Evolutionary conservation across 30 jellyfish, hydroid and myxozoan genomes (phyloP).

Genomic region (Cassiopea andromeda): DNA sequence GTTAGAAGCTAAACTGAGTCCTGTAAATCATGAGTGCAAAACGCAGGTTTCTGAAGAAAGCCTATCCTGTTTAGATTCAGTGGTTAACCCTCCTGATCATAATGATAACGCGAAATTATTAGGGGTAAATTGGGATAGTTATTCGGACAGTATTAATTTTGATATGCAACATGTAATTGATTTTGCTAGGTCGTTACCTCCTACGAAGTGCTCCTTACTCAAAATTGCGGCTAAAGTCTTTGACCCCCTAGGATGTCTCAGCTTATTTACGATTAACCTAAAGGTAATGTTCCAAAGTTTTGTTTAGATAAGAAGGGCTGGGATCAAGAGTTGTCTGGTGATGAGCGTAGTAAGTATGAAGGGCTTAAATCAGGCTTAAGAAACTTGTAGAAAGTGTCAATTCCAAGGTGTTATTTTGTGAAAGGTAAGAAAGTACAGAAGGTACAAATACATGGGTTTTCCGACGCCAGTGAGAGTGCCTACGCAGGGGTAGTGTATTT

Average conservation of each 20-base stretch:
- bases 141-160: slow-evolving; percentile 41
- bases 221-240: slow-evolving; percentile 57
- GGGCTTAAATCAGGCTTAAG: slow-evolving; percentile 24
- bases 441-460: slow-evolving; percentile 75
- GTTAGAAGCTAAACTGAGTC: no score
- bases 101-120: background rate
- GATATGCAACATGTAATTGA: slow-evolving; percentile 25
- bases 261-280: slow-evolving; percentile 47
- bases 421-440: slow-evolving; percentile 15
- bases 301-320: slow-evolving; percentile 69
- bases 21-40: background rate
- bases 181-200: slow-evolving; percentile 48
- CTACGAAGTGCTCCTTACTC: slow-evolving; percentile 19
- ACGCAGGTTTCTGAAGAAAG: background rate
- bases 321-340: slow-evolving; percentile 61
- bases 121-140: slow-evolving; percentile 68
- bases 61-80: background rate
- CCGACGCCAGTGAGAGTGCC: slow-evolving; percentile 73
- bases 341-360: slow-evolving; percentile 12
- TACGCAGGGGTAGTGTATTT: slow-evolving; percentile 77
- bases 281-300: slow-evolving; percentile 62
- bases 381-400: background rate
- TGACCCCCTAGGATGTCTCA: slow-evolving; percentile 80
- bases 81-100: background rate
- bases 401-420: slow-evolving; percentile 31